These are phyloP conservation scores for Parambassis ranga DNA, from an alignment of 2,797 vertebrate species.

Conservation along the genomic window DNA sequence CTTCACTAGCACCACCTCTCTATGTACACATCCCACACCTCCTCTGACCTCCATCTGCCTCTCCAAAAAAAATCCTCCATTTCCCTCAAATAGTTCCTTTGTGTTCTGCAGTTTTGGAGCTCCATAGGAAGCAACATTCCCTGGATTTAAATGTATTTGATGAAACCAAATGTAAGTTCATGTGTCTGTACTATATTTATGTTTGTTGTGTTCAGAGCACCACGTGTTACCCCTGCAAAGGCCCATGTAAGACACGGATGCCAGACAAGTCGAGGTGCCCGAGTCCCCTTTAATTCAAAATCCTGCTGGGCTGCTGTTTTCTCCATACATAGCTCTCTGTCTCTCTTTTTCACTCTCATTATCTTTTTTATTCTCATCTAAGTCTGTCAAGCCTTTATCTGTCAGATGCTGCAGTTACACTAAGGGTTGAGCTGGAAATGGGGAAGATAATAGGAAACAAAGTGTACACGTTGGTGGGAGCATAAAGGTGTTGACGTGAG, in stretches of 20 bases:
- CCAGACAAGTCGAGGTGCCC: slow-evolving; percentile 29
- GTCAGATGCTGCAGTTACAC: slow-evolving; percentile 57
- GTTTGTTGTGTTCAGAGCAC: slow-evolving; percentile 34
- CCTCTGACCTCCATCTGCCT: slow-evolving; percentile 43
- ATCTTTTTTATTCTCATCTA: slow-evolving; percentile 68
- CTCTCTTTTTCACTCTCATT: slow-evolving; percentile 58
- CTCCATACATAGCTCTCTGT: slow-evolving; percentile 28
- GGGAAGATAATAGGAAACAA: slow-evolving; percentile 68
- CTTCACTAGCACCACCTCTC: slow-evolving; percentile 32
- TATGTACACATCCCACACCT: slow-evolving; percentile 33
- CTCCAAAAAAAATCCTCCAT: slow-evolving; percentile 51
- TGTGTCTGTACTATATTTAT: slow-evolving; percentile 27
- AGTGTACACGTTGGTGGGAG: slow-evolving; percentile 63
- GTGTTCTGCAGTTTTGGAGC: slow-evolving; percentile 49
- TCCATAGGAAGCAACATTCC: slow-evolving; percentile 17
- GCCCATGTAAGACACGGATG: slow-evolving; percentile 33
- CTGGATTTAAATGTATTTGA: slow-evolving; percentile 69
- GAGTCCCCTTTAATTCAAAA: slow-evolving; percentile 60
- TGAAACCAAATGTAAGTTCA: slow-evolving; percentile 61
- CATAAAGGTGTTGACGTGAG: slow-evolving; percentile 71
- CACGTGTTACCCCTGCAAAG: slow-evolving; percentile 18
- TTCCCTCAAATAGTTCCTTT: slow-evolving; percentile 57
- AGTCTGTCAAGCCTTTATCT: slow-evolving; percentile 74
- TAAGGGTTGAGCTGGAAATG: slow-evolving; percentile 48
- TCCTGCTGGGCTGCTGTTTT: slow-evolving; percentile 55